Evolutionary conservation across 1,140 invertebrate genomes (phyloP), one percentile per base, ranked within the genome.

Genomic region (Hormaphis cornu): DNA sequence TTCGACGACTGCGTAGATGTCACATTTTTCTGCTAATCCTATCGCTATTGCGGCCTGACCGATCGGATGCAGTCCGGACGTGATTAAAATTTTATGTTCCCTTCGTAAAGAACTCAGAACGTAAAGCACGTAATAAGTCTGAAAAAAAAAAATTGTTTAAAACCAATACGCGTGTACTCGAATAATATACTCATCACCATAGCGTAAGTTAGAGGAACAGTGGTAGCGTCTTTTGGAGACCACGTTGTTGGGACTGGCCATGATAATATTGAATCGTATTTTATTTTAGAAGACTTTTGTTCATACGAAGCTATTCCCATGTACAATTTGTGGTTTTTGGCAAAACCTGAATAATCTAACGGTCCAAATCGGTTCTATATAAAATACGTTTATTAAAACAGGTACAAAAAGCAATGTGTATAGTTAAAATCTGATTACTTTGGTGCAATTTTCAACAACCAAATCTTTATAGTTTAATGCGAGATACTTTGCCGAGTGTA

Each of bases 191-290:
- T n/a, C n/a, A 53, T 72, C 40, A 73, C 73, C 30, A 71, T 52
- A 8, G 72, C 35, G 58, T 79, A 79, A 8, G 77, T 58, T 3
- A 78, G 52, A 28, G 84, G 84, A 18, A 86, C 81, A 12, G 83
- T 83, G 1, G 80, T 81, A 26, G 84, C 85, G 61, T 85, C 82
- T 63, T 81, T 80, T 22, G 84, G 70, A 14, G 76, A 80, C 84
- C 84, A 86, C 4, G 73, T 71, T 1, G 77, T 72, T 6, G 84
- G 84, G 37, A 85, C 75, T 40, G 78, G 72, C 85, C 85, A 86
- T 14, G 50, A 40, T 20, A 70, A 56, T 18, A 18, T 0, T 1
- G 33, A 12, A 10, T 70, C 69, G 9, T 52, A 28, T 14, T 26
- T 20, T 1, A 70, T 9, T 18, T 42, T 2, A 20, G 16, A 12